Percentiles rank a stretch among this genome's conserved stretches.
Conservation (phyloP, 2,888 invertebrate genomes). For the Tetropium fuscum region DNA sequence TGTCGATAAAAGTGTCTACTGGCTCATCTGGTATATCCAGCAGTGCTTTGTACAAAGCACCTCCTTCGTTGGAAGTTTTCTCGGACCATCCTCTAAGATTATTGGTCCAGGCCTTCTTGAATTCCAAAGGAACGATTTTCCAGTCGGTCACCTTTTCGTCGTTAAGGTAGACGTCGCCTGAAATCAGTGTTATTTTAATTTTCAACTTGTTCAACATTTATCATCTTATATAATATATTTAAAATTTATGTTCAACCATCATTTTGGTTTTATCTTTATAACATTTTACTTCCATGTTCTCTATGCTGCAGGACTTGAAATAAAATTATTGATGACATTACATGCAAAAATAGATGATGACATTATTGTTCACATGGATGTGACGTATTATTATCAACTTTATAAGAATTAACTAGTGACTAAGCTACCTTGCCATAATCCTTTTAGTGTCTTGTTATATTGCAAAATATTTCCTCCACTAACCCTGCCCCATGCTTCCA, state of each 20-base stretch:
- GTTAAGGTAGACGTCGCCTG: constrained; percentile 63
- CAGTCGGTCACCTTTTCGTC: constrained; percentile 60
- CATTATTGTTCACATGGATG: too few species aligned
- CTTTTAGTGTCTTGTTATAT: constrained; percentile 60
- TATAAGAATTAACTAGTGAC: too few species aligned
- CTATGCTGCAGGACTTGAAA: too few species aligned
- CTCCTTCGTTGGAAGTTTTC: constrained; percentile 71
- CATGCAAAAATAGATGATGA: too few species aligned
- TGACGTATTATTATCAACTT: too few species aligned
- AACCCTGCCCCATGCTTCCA: constrained; percentile 86
- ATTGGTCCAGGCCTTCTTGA: constrained; percentile 65
- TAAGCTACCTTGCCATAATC: constrained; percentile 64
- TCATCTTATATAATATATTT: too few species aligned
- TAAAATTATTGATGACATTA: too few species aligned
- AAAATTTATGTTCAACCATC: too few species aligned
- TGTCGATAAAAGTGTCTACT: constrained; percentile 82
- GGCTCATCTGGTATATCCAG: constrained; percentile 65
- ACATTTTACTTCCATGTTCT: too few species aligned
- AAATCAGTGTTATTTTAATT: too few species aligned
- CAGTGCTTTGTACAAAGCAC: constrained; percentile 69
- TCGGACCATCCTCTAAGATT: constrained; percentile 69
- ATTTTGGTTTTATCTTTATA: too few species aligned
- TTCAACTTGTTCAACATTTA: too few species aligned
- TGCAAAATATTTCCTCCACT: constrained; percentile 67
- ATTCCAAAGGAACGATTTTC: constrained; percentile 67